Base-by-base conservation (phyloP, 2,113 vertebrate species). In the Rousettus leschenaultii region DNA sequence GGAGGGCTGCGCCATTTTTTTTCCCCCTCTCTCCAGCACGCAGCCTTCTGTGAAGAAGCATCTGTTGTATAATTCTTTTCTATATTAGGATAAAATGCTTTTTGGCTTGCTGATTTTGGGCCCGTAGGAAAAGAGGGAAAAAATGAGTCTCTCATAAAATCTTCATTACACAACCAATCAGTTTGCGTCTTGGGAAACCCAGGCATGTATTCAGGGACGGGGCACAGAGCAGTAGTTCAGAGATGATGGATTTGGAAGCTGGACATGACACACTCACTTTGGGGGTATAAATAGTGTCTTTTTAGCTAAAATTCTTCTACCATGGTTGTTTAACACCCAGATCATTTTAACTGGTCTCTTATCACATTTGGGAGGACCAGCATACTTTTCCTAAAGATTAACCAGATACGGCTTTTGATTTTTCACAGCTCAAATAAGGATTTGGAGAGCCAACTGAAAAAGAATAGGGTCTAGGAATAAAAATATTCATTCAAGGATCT, bases 21-120 rank as follows among this genome's bases (percentile, higher is more conserved):
- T 59, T 13, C 43, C 43, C 45, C 74, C 92, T 74, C 82, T 88
- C 77, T 51, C 73, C 97, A 94, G 94, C 89, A 80, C 0, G 0
- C 73, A 18, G 95, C 75, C 97, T 95, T 97, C 92, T 86, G 77
- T 30, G 92, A 97, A 74, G 96, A 96, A 92, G 94, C 97, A 96
- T 96, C 96, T 96, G 94, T 95, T 96, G 94, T 83, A 94, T 97
- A 91, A 94, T 96, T 97, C 97, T 98, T 97, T 97, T 98, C 98
- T 98, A 98, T 98, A 98, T 98, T 98, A 98, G 97, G 97, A 93
- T 0, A 98, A 98, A 98, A 98, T 95, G 71, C 40, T 97, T 98
- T 98, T 98, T 97, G 97, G 96, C 97, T 98, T 98, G 97, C 82
- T 95, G 96, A 95, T 97, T 94, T 97, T 93, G 98, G 94, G 94